Conservation (phyloP, 2,113 vertebrate genomes). For the Hemichromis elongatus region DNA sequence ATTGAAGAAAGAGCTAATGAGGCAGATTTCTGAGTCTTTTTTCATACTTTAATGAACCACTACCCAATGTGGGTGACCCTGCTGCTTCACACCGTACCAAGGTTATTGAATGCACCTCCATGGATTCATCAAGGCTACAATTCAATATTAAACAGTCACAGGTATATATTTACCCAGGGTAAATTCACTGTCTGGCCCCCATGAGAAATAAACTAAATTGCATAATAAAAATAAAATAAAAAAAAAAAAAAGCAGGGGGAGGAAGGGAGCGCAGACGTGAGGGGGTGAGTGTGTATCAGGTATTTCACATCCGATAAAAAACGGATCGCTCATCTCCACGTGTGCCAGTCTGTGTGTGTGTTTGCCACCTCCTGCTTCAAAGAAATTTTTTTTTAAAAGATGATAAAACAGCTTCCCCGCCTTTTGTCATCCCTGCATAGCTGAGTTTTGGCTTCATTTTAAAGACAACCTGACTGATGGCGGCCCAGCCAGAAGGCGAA, state of each 20-base stretch:
- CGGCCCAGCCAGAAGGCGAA: neutral
- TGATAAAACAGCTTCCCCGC: neutral
- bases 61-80: constrained; percentile 37
- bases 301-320: neutral
- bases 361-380: neutral
- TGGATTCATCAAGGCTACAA: constrained; percentile 40
- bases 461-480: constrained; percentile 15
- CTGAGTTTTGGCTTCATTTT: constrained; percentile 16
- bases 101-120: constrained; percentile 30
- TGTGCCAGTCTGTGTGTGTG: neutral
- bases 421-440: neutral
- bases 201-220: constrained; percentile 40
- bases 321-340: neutral
- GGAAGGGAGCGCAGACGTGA: neutral
- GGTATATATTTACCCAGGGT: constrained; percentile 41
- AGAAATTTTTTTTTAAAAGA: too few relatives aligned
- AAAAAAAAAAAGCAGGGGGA: neutral
- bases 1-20: constrained; percentile 42
- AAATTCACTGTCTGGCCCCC: constrained; percentile 15
- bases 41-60: constrained; percentile 54
- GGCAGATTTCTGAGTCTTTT: constrained; percentile 28
- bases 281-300: neutral
- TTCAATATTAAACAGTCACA: constrained; percentile 50
- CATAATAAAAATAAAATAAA: neutral
- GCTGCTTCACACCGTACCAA: constrained; percentile 12